These are phyloP conservation scores for Alosa alosa DNA, from an alignment of 2,113 vertebrate species.

Conservation along the genomic window DNA sequence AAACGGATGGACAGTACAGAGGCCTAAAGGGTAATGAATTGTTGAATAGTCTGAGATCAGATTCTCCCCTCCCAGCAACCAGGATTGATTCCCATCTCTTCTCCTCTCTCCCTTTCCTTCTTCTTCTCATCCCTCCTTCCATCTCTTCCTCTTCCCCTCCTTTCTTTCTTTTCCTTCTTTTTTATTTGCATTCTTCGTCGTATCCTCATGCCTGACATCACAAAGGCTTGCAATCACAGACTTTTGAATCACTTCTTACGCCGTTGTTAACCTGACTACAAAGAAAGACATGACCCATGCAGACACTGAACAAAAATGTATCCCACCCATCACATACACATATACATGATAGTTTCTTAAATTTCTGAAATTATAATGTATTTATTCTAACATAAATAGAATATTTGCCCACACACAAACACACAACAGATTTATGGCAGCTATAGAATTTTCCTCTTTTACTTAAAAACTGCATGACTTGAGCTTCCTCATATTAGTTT, in stretches of 20 bases:
- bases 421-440: neutral
- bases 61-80: slow-evolving; percentile 65
- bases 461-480: too few relatives aligned
- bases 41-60: slow-evolving; percentile 57
- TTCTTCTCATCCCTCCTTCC: slow-evolving; percentile 16
- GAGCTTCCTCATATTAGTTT: neutral
- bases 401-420: neutral
- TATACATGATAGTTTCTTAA: neutral
- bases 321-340: neutral
- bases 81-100: slow-evolving; percentile 32
- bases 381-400: slow-evolving; percentile 14
- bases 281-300: neutral
- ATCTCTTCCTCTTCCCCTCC: slow-evolving; percentile 2
- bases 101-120: slow-evolving; percentile 16
- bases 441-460: too few relatives aligned
- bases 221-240: slow-evolving; percentile 36
- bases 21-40: slow-evolving; percentile 56
- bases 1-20: slow-evolving; percentile 36
- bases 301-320: neutral
- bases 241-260: neutral
- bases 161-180: slow-evolving; percentile 18
- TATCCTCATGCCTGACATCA: slow-evolving; percentile 35
- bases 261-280: neutral
- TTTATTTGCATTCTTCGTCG: neutral
- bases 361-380: neutral